These are phyloP conservation scores for Toxotes chatareus DNA, from an alignment of 2,113 vertebrate species.

Conservation along the genomic window DNA sequence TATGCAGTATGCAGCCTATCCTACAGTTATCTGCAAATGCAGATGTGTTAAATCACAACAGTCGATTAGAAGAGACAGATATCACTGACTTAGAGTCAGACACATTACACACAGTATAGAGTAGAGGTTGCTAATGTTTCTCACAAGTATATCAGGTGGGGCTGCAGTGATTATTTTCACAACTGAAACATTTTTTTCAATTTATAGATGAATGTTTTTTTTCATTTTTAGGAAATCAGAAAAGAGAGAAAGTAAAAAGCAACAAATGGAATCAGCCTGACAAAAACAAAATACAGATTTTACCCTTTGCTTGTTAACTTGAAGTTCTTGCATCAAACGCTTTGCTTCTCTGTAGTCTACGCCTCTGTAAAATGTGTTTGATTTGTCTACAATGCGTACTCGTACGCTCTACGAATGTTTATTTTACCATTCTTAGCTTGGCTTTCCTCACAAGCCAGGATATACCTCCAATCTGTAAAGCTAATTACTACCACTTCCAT, in stretches of 20 bases:
- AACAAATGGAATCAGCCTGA: background rate
- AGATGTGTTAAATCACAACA: background rate
- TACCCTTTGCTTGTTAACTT: background rate
- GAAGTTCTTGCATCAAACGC: constrained; percentile 27
- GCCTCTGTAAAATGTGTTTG: constrained; percentile 24
- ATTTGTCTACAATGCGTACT: background rate
- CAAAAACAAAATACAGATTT: background rate
- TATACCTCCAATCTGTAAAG: constrained; percentile 65
- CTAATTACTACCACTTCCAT: constrained; percentile 72
- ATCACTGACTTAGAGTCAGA: constrained; percentile 9
- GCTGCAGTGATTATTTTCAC: background rate
- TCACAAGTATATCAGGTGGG: background rate
- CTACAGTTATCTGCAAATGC: constrained; percentile 27
- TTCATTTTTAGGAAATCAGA: background rate
- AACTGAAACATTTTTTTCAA: background rate
- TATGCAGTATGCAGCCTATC: constrained; percentile 23
- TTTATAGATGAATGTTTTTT: background rate
- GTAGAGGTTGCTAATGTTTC: constrained; percentile 4
- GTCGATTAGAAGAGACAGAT: constrained; percentile 21
- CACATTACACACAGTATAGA: background rate
- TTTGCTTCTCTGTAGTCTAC: constrained; percentile 4
- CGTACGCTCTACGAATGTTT: constrained; percentile 38
- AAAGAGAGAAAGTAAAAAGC: background rate
- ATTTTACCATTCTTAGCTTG: constrained; percentile 30
- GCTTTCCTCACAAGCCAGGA: constrained; percentile 33